Evolutionary conservation across 2,113 vertebrate genomes (phyloP).

Genomic region (Smithornis capensis): DNA sequence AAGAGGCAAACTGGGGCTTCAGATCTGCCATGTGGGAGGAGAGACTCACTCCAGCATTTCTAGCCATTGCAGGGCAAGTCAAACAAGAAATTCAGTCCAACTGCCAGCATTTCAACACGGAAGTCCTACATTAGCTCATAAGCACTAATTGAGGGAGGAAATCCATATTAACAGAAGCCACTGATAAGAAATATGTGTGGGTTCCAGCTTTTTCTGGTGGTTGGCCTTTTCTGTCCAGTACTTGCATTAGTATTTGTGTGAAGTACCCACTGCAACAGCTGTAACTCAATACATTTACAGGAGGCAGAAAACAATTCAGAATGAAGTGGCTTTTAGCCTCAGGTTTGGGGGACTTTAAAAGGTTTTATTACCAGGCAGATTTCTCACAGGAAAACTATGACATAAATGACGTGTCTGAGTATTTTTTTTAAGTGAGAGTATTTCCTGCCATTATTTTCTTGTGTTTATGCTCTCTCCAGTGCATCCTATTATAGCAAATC

Average conservation of each 20-base stretch:
- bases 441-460: slow-evolving; percentile 56
- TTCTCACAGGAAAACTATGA: slow-evolving; percentile 28
- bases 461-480: slow-evolving; percentile 24
- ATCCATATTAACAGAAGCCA: neutral
- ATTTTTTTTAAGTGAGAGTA: slow-evolving; percentile 29
- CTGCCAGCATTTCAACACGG: neutral
- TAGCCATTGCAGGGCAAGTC: neutral
- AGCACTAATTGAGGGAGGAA: neutral
- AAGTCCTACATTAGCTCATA: neutral
- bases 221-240: neutral
- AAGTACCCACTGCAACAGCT: neutral
- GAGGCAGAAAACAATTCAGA: neutral
- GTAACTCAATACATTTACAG: neutral
- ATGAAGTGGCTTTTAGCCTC: neutral
- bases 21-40: neutral
- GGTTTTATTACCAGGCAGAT: neutral
- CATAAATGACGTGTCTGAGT: neutral
- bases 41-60: neutral
- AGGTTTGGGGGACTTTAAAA: neutral
- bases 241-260: neutral
- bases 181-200: neutral
- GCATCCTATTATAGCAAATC: slow-evolving; percentile 29
- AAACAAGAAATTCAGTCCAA: neutral
- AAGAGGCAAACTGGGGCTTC: neutral
- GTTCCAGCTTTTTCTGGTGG: neutral